Evolutionary conservation across 1,140 invertebrate genomes (phyloP).

Genomic region (Brachionus rotundiformis): DNA sequence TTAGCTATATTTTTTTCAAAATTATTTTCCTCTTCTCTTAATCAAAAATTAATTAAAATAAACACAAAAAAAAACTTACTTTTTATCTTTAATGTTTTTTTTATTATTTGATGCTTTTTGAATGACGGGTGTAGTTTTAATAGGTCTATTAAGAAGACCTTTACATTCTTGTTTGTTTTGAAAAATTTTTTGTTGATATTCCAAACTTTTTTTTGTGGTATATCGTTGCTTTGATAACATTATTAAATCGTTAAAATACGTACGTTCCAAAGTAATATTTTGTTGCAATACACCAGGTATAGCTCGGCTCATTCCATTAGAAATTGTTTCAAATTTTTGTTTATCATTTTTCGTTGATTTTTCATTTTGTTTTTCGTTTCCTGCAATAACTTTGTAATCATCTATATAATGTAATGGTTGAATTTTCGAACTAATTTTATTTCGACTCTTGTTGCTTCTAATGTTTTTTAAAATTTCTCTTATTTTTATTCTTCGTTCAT

Average conservation of each 20-base stretch:
- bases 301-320: constrained; percentile 32
- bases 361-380: background rate
- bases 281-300: constrained; percentile 30
- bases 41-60: background rate
- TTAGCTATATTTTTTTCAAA: background rate
- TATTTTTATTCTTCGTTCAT: background rate
- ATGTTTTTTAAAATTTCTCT: constrained; percentile 18
- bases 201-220: background rate
- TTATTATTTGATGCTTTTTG: background rate
- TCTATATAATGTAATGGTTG: background rate
- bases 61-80: background rate
- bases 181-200: constrained; percentile 23
- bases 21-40: background rate
- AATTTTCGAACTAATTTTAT: background rate
- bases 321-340: constrained; percentile 2
- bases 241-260: constrained; percentile 28
- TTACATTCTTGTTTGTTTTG: constrained; percentile 8
- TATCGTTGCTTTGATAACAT: constrained; percentile 7
- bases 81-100: background rate
- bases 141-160: background rate
- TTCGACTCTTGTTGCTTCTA: background rate
- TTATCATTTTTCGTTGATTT: background rate
- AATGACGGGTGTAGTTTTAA: background rate
- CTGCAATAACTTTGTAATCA: background rate
- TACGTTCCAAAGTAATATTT: constrained; percentile 21